Percentiles rank a stretch among this genome's conserved stretches.
Conservation (phyloP, 2,888 invertebrate species). For the Melitaea athalia region DNA sequence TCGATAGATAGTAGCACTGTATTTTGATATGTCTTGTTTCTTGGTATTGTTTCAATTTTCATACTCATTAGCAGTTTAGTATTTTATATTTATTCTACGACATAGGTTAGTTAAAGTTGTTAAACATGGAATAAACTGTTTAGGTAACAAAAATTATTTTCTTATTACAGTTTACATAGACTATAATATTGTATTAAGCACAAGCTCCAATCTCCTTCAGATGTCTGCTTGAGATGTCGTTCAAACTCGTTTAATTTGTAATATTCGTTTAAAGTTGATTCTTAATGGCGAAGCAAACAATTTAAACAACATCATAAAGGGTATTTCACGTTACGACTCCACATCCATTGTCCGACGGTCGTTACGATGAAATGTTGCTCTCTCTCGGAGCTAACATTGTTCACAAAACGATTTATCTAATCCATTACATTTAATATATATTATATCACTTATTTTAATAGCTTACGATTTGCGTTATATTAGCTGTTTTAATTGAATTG, state of each 20-base stretch:
- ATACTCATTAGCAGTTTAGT: too few species aligned
- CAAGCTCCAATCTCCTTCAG: background rate
- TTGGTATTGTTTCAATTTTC: too few species aligned
- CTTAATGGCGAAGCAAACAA: slow-evolving; percentile 25
- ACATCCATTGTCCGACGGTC: slow-evolving; percentile 40
- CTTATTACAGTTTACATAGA: background rate
- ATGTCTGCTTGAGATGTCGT: background rate
- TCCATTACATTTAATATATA: slow-evolving; percentile 24
- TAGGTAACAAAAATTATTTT: too few species aligned
- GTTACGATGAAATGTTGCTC: slow-evolving; percentile 40
- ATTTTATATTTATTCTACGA: too few species aligned
- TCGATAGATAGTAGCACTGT: too few species aligned
- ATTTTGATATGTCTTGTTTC: too few species aligned
- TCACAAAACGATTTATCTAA: slow-evolving; percentile 36
- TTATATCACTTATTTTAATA: slow-evolving; percentile 13
- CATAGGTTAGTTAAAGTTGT: too few species aligned
- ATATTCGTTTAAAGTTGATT: slow-evolving; percentile 14
- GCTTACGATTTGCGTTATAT: background rate
- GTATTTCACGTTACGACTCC: slow-evolving; percentile 38
- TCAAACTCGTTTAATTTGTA: slow-evolving; percentile 4
- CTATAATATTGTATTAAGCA: background rate
- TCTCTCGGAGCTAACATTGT: slow-evolving; percentile 30
- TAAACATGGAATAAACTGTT: too few species aligned
- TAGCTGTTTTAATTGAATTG: background rate
- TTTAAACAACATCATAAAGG: slow-evolving; percentile 30